Base-by-base conservation (phyloP, 1,140 invertebrate species). In the Pteromalus puparum region DNA sequence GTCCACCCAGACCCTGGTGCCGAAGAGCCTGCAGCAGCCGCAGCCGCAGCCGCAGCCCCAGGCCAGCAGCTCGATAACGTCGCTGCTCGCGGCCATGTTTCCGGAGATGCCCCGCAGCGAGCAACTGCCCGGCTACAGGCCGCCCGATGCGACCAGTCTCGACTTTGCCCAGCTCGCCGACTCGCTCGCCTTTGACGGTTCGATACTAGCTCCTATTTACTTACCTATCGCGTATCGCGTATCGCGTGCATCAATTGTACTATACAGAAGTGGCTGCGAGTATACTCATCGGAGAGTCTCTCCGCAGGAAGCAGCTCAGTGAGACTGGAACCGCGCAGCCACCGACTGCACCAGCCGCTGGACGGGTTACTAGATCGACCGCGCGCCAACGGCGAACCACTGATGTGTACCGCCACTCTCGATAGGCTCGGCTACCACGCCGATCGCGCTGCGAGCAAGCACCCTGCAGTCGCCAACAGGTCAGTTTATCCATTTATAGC, bases 21-120 rank as follows among this genome's bases (percentile, higher is more conserved):
- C 89, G 6, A 89, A 89, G 21, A 12, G 28, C 1, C 34, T 53
- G 1, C n/a, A 28, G 15, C 68, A 48, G n/a, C 26, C 6, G 18
- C 30, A 34, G 30, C 30, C 3, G 30, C 30, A 24, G 12, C 26
- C 18, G 4, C 24, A 30, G 28, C n/a, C 48, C 6, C 13, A 48
- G 18, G 42, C 53, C 72, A 90, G 89, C n/a, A 87, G 89, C n/a
- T 92, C 92, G 15, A 93, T 93, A 24, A 91, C 88, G 0, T 93
- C 92, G 1, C 85, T 93, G 1, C 86, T 93, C 2, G 91, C 90
- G 1, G 91, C 90, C 1, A 93, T 93, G 90, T 93, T 93, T 42
- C 91, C 92, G 0, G 92, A 93, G 67, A 70, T 91, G 28, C 90
- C 92, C 9, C 84, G 90, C 2, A 90, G 82, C 3, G 90, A 88